Evolutionary conservation across 2,888 invertebrate genomes (phyloP), one percentile per base, ranked within the genome.

Genomic region (Sympetrum striolatum): DNA sequence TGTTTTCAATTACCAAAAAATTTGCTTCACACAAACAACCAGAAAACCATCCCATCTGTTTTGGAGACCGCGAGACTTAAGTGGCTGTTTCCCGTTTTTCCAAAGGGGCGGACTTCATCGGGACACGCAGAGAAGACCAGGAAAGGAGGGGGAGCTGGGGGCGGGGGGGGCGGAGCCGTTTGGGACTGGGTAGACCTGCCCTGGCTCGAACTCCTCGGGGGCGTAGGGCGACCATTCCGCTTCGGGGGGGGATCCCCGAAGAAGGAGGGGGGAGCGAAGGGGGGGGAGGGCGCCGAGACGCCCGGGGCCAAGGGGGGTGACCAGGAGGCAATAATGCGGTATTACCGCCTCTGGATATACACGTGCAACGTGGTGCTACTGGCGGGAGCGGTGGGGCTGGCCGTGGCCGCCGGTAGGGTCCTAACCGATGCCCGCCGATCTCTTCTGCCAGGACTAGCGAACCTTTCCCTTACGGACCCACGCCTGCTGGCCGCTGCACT

Each of bases 291-390:
- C 91, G 91, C 90, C 48, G 90, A 90, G 90, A 81, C 80, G 90
- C 80, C 90, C 90, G 86, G 92, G 91, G 90, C 90, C 91, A 91
- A 92, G 92, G 92, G 92, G 92, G 93, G 92, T 92, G 92, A 92
- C 93, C 92, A 93, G 94, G 93, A 93, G 94, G 94, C 93, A 94
- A 93, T 93, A 94, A 96, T 96, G 96, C 95, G 97, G 95, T 97
- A 97, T 95, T 97, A 97, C 95, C 96, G 97, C 95, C 96, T 98
- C 94, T 98, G 98, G 98, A 98, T 98, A 94, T 98, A 98, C 96
- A 97, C 97, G 94, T 98, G 97, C 96, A 98, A 98, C 95, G 96
- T 97, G 94, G 97, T 97, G 93, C 95, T 98, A 94, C 95, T 98
- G 94, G 96, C 97, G 93, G 97, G 97, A 93, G 97, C 97, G 93